Conservation (phyloP, 2,797 vertebrate species). For the Myotis myotis region DNA sequence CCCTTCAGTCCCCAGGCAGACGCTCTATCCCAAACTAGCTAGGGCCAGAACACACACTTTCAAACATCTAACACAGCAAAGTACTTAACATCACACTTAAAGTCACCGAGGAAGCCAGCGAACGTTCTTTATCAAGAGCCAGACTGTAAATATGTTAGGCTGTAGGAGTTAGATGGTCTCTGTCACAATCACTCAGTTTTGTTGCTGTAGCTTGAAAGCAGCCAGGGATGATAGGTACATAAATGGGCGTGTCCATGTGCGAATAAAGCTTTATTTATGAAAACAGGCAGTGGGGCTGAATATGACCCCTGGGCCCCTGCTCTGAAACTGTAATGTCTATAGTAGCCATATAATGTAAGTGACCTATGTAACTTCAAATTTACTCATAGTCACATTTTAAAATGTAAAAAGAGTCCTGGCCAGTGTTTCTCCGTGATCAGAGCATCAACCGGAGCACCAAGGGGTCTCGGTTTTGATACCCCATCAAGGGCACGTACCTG, state of each 20-base stretch:
- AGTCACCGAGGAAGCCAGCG: neutral
- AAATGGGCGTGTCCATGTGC: neutral
- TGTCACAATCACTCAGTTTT: neutral
- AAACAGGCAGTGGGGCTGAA: neutral
- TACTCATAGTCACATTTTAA: neutral
- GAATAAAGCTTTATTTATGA: neutral
- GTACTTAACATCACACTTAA: neutral
- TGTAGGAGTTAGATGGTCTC: neutral
- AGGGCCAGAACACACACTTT: neutral
- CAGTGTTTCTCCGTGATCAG: neutral
- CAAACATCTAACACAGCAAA: neutral
- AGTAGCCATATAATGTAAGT: neutral
- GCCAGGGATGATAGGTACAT: neutral
- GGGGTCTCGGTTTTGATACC: neutral
- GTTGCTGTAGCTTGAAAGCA: neutral
- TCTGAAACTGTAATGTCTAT: neutral
- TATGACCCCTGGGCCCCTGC: neutral
- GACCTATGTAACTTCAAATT: neutral
- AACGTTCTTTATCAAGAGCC: neutral
- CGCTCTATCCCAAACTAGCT: no score
- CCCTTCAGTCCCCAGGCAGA: no score
- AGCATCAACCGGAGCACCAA: no score
- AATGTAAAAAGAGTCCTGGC: neutral
- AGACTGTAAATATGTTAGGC: neutral
- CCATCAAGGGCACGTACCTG: neutral